A percentile compares a stretch with the other conserved stretches of the same genome.
Evolutionary conservation across 2,797 vertebrate genomes (phyloP).

Genomic region (Urocyon cinereoargenteus): DNA sequence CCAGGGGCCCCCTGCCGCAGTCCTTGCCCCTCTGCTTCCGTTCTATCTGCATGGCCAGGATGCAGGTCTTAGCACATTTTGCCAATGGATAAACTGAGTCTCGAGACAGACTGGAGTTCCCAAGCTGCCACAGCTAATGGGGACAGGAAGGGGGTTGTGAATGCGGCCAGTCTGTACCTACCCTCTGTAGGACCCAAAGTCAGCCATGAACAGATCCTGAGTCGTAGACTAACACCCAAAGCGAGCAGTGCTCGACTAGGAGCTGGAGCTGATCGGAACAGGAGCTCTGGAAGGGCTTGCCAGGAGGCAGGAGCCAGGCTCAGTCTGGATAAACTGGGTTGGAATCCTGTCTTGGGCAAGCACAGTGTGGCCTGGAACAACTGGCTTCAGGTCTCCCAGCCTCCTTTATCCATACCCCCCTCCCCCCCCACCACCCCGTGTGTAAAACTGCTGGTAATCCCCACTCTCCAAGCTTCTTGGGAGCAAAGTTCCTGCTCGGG

Average conservation of each 20-base stretch:
- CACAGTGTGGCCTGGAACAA: background rate
- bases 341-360: background rate
- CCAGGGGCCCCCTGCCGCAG: accelerated
- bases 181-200: background rate
- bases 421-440: accelerated
- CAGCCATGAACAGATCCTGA: background rate
- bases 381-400: background rate
- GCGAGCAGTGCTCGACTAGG: background rate
- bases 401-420: background rate
- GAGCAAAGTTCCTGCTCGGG: background rate
- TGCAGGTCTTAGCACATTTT: background rate
- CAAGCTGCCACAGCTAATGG: background rate
- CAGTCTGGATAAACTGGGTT: background rate
- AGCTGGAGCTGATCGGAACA: accelerated
- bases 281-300: background rate
- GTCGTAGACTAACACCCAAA: background rate
- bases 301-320: background rate
- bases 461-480: background rate
- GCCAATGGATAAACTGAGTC: background rate
- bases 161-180: background rate
- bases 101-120: accelerated
- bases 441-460: background rate
- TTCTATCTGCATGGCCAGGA: no score
- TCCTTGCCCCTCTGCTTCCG: background rate
- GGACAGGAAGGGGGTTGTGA: background rate